phyloP scores from a whole-genome alignment of 2,797 vertebrate genomes.

The Graptemys geographica region DNA sequence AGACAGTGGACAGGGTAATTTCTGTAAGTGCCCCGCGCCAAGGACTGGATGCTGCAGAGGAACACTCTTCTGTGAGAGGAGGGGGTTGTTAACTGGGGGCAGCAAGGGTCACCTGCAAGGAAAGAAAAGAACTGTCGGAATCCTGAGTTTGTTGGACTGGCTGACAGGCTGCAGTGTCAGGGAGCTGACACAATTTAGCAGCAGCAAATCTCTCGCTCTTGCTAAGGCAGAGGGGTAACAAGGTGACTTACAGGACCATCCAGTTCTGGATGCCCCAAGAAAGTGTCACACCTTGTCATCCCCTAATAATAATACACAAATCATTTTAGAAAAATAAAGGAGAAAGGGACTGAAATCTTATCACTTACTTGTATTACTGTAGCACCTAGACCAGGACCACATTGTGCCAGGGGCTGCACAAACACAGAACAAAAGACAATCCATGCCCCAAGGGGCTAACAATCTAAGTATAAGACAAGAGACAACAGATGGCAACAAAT shows the following conservation, averaged over 20 bases:
- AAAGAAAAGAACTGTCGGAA: not conserved
- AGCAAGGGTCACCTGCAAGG: not conserved
- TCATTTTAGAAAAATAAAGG: not conserved
- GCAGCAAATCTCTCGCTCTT: not conserved
- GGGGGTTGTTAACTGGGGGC: not conserved
- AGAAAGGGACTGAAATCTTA: constrained; percentile 33
- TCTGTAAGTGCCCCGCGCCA: not conserved
- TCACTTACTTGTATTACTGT: not conserved
- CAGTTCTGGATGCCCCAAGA: not conserved
- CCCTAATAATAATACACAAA: not conserved
- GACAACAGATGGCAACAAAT: not conserved
- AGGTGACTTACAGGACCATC: not conserved
- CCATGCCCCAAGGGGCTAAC: not conserved
- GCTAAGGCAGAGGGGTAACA: not conserved
- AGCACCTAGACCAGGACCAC: not conserved
- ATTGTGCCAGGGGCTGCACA: not conserved
- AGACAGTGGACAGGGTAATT: not conserved
- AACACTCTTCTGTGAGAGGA: too few species aligned
- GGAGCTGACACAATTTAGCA: not conserved
- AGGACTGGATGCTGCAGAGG: not conserved
- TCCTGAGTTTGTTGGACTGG: not conserved
- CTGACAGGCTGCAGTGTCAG: not conserved
- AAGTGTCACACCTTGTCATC: not conserved
- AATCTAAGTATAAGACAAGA: not conserved
- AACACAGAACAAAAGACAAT: not conserved